phyloP scores from a whole-genome alignment of 2,797 vertebrate genomes.

The Etheostoma nigrum region DNA sequence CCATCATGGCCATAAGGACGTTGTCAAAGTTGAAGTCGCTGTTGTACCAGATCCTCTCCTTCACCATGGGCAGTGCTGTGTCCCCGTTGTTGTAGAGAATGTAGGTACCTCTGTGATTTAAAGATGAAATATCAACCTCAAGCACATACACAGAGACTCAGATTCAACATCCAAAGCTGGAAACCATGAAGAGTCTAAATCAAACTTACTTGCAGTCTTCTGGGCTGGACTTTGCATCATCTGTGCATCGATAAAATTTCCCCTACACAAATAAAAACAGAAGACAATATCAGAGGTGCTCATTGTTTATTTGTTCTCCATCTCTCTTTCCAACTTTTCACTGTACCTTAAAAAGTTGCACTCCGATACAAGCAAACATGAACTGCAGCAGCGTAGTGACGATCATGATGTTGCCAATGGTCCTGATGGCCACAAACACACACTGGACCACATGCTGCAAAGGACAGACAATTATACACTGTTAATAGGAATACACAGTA shows the following conservation, averaged over 20 bases:
- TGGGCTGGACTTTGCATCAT: conserved; percentile 95
- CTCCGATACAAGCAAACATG: conserved; percentile 99
- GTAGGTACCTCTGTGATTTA: conserved; percentile 89
- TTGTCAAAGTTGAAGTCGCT: conserved; percentile 99
- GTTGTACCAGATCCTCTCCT: conserved; percentile 94
- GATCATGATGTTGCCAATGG: conserved; percentile 99
- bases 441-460: conserved; percentile 97
- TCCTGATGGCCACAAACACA: conserved; percentile 98
- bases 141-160: neutral
- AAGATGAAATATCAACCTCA: conserved; percentile 12
- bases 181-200: neutral
- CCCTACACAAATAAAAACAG: conserved; percentile 83
- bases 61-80: conserved; percentile 90
- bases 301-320: too few species aligned
- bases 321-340: neutral
- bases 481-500: conserved; percentile 15
- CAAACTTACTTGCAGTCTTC: conserved; percentile 94
- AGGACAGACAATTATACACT: conserved; percentile 17
- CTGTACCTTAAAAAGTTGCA: conserved; percentile 97
- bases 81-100: conserved; percentile 97
- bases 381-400: conserved; percentile 99
- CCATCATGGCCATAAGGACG: conserved; percentile 99
- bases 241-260: conserved; percentile 96
- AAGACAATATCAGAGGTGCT: neutral
- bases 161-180: neutral